These are phyloP conservation scores for Branchinecta lindahli DNA, from an alignment of 1,140 invertebrate species.

Conservation along the genomic window DNA sequence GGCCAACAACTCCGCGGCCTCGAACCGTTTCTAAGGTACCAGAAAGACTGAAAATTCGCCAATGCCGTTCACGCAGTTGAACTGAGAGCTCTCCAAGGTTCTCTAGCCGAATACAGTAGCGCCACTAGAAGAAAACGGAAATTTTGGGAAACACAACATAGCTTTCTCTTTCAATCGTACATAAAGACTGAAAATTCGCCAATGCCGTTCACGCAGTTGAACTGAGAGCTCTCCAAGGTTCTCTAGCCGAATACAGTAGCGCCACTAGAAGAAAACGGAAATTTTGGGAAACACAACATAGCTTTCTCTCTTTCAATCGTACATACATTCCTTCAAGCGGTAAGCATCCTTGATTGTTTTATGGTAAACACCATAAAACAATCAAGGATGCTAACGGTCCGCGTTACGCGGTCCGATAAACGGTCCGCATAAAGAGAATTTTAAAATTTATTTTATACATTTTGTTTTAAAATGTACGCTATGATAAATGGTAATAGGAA, in stretches of 20 bases:
- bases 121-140: constrained; percentile 49
- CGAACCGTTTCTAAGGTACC: constrained; percentile 87
- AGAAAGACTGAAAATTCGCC: constrained; percentile 88
- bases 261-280: constrained; percentile 49
- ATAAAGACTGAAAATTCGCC: constrained; percentile 87
- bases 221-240: constrained; percentile 77
- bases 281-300: constrained; percentile 1
- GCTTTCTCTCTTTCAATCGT: constrained; percentile 15
- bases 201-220: constrained; percentile 83
- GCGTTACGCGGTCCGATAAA: too few species aligned
- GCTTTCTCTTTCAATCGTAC: constrained; percentile 28
- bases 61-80: constrained; percentile 83
- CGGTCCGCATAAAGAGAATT: too few species aligned
- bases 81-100: constrained; percentile 77
- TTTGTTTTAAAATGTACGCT: too few species aligned
- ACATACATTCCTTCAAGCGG: not conserved
- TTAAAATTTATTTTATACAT: too few species aligned
- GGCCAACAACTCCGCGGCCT: constrained; percentile 82
- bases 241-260: constrained; percentile 89
- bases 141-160: constrained; percentile 1
- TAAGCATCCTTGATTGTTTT: too few species aligned
- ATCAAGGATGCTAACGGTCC: too few species aligned
- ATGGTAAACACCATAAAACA: too few species aligned
- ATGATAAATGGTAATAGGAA: too few species aligned
- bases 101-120: constrained; percentile 89